phyloP scores from a whole-genome alignment of 2,888 invertebrate genomes.

The Amphiduros pacificus region DNA sequence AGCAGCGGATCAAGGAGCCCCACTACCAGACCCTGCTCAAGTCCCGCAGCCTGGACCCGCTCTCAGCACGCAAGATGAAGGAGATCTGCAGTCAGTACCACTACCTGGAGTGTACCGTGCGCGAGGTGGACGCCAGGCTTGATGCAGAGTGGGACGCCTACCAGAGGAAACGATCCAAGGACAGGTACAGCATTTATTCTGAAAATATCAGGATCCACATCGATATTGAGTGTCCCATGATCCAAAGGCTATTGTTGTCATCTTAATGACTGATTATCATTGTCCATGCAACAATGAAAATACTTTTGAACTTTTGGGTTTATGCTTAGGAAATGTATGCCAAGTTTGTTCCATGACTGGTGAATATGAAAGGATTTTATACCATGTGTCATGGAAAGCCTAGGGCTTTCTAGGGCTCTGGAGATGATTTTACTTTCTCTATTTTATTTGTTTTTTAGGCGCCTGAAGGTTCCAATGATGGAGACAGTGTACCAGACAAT shows the following conservation, averaged over 20 bases:
- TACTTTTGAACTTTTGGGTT: too few relatives aligned
- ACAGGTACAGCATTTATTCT: constrained; percentile 1
- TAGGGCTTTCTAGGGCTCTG: too few relatives aligned
- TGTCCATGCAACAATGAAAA: too few relatives aligned
- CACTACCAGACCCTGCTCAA: constrained; percentile 28
- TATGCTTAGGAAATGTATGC: too few relatives aligned
- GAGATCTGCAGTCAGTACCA: constrained; percentile 69
- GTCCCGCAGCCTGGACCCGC: constrained; percentile 67
- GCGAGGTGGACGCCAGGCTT: constrained; percentile 72
- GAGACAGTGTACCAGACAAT: constrained; percentile 70
- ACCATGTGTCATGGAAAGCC: too few relatives aligned
- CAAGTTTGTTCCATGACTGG: too few relatives aligned
- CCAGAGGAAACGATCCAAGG: constrained; percentile 35
- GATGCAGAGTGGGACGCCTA: constrained; percentile 77
- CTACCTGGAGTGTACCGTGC: constrained; percentile 76
- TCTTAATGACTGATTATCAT: too few relatives aligned
- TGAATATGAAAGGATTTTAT: too few relatives aligned
- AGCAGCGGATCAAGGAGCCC: constrained; percentile 53
- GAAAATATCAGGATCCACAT: too few relatives aligned
- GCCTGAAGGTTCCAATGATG: constrained; percentile 13
- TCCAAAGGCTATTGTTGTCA: too few relatives aligned
- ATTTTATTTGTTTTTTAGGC: constrained; percentile 15
- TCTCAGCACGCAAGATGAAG: constrained; percentile 70
- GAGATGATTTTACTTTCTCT: too few relatives aligned
- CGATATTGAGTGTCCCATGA: too few relatives aligned